Base-by-base conservation (phyloP, 2,888 invertebrate genomes). In the Parascotia fuliginaria region DNA sequence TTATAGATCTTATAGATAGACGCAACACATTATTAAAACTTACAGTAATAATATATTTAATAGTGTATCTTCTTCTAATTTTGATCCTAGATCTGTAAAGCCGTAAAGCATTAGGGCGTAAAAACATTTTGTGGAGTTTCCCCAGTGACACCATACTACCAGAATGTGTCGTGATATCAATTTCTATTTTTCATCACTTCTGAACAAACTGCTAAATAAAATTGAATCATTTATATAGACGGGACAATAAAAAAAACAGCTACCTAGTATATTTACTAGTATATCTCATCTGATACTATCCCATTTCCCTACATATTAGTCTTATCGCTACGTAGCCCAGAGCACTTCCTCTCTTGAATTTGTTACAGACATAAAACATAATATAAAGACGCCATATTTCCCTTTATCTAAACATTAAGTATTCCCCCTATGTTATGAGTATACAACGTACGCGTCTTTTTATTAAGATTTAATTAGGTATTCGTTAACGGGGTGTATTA, bases 391-490 rank as follows among this genome's bases (percentile, higher is more conserved):
- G 47, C 15, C 54, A 64, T 70, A 67, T 66, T 70, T 65, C 50
- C 67, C 61, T 64, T 59, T 58, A 52, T 64, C 43, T 49, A 58
- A 63, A 58, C 52, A 65, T 65, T 61, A 70, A 62, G 56, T 68
- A 65, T 75, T 68, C 78, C 81, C 65, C 81, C 76, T 75, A 69
- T 71, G 59, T 60, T 60, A 50, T 45, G 56, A 62, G 62, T 56
- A 66, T 60, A 70, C 56, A 45, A 24, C 36, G 42, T 29, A 24
- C 38, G 12, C 57, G 48, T 71, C 70, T 81, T 86, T 85, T 88
- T 89, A 87, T 83, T 84, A 77, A 77, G 78, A 83, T 87, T 88
- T 87, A 89, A 91, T 89, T 85, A 89, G 84, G 81, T 74, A 72
- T 74, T 75, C 69, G 64, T 62, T 72, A 71, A 71, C 70, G 70